These are phyloP conservation scores for Vultur gryphus DNA, from an alignment of 2,797 vertebrate genomes.

Conservation along the genomic window DNA sequence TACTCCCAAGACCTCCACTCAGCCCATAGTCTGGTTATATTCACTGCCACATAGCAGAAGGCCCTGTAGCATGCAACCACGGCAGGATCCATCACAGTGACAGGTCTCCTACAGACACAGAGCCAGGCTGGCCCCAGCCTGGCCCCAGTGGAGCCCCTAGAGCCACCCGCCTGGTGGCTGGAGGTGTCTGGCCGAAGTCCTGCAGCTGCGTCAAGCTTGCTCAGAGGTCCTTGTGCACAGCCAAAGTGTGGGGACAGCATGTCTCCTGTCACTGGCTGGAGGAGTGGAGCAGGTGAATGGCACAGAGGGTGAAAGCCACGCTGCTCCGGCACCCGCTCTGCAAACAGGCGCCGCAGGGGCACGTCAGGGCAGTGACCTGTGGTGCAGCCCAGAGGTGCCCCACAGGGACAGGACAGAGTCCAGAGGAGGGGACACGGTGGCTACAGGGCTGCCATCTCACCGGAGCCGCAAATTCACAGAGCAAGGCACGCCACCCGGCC, in stretches of 20 bases:
- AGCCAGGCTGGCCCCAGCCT: neutral
- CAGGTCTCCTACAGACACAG: neutral
- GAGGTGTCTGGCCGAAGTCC: neutral
- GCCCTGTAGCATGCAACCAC: no score
- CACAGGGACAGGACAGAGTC: neutral
- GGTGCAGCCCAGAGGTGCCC: neutral
- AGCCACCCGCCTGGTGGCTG: fast-evolving
- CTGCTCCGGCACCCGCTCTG: neutral
- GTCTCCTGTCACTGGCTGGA: neutral
- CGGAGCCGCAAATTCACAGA: fast-evolving
- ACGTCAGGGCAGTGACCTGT: neutral
- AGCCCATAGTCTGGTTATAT: no score
- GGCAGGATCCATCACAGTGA: neutral
- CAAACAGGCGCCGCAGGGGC: neutral
- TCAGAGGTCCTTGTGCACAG: neutral
- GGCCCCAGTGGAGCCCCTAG: neutral
- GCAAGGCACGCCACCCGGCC: fast-evolving
- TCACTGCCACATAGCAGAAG: neutral
- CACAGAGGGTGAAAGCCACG: neutral
- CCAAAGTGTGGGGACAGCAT: fast-evolving
- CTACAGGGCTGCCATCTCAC: neutral
- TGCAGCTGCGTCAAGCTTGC: neutral
- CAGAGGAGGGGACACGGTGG: fast-evolving
- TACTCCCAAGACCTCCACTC: neutral
- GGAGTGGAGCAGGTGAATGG: neutral